Evolutionary conservation across 2,888 invertebrate species (phyloP).

Genomic region (Dromius quadrimaculatus): DNA sequence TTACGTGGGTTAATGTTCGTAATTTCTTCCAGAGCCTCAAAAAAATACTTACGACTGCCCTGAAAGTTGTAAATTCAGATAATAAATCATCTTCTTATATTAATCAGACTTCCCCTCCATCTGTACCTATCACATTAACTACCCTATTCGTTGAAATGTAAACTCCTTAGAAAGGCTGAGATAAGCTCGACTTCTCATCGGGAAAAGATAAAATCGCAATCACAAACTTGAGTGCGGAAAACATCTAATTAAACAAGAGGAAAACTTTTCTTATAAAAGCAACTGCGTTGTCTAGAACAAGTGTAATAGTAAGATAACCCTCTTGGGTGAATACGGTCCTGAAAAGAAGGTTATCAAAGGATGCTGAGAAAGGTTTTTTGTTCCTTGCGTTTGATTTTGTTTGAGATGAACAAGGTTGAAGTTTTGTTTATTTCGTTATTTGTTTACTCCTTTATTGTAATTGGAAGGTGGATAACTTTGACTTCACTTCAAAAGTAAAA

Average conservation of each 20-base stretch:
- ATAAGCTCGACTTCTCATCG: slow-evolving; percentile 25
- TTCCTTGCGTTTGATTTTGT: slow-evolving; percentile 20
- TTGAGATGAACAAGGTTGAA: slow-evolving; percentile 12
- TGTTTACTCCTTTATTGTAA: slow-evolving; percentile 18
- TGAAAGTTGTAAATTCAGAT: too few relatives aligned
- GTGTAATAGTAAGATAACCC: slow-evolving; percentile 25
- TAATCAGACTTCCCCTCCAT: too few relatives aligned
- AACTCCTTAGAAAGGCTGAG: slow-evolving; percentile 2
- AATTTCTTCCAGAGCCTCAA: too few relatives aligned
- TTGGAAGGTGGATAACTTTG: slow-evolving; percentile 18
- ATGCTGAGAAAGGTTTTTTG: slow-evolving; percentile 10
- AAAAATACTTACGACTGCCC: too few relatives aligned
- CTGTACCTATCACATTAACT: background rate
- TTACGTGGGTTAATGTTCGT: too few relatives aligned
- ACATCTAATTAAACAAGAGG: slow-evolving; percentile 43
- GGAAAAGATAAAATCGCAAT: slow-evolving; percentile 44
- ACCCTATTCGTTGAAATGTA: background rate
- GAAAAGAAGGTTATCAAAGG: slow-evolving; percentile 7
- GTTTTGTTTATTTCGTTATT: slow-evolving; percentile 21
- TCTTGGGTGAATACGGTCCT: background rate
- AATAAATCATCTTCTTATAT: too few relatives aligned
- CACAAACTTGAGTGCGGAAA: slow-evolving; percentile 33
- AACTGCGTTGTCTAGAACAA: slow-evolving; percentile 15
- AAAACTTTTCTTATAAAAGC: slow-evolving; percentile 38
- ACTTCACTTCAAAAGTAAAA: slow-evolving; percentile 2